These are phyloP conservation scores for Ammodytes marinus DNA, from an alignment of 2,113 vertebrate genomes.

Conservation along the genomic window DNA sequence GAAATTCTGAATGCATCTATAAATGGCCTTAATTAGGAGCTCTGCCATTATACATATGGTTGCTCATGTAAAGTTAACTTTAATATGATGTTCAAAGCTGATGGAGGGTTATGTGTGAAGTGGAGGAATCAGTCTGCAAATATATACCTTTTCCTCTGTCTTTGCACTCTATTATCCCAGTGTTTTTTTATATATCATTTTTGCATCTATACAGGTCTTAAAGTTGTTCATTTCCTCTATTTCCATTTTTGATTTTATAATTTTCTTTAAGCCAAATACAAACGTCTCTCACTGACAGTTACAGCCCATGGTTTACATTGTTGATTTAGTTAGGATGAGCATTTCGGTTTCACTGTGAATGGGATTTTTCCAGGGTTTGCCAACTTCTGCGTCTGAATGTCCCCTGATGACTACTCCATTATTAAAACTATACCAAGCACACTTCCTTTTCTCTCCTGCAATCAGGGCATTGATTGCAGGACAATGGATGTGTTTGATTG, in stretches of 20 bases:
- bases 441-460: conserved; percentile 64
- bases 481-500: conserved; percentile 76
- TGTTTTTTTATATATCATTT: neutral
- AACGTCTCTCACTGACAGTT: neutral
- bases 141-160: neutral
- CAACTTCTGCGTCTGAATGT: conserved; percentile 63
- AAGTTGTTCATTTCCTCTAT: no score
- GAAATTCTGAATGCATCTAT: no score
- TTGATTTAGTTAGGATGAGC: conserved; percentile 22
- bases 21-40: neutral
- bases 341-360: neutral
- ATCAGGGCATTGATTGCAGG: conserved; percentile 79
- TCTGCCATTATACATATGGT: no score
- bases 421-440: conserved; percentile 62
- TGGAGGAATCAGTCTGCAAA: neutral
- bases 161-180: neutral
- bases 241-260: no score
- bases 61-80: neutral
- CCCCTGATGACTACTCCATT: conserved; percentile 70
- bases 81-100: neutral
- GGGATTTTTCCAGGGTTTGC: conserved; percentile 56
- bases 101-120: neutral
- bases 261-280: neutral
- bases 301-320: neutral
- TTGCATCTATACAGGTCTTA: neutral